phyloP scores from a whole-genome alignment of 2,113 vertebrate genomes.

The Otus sunia region DNA sequence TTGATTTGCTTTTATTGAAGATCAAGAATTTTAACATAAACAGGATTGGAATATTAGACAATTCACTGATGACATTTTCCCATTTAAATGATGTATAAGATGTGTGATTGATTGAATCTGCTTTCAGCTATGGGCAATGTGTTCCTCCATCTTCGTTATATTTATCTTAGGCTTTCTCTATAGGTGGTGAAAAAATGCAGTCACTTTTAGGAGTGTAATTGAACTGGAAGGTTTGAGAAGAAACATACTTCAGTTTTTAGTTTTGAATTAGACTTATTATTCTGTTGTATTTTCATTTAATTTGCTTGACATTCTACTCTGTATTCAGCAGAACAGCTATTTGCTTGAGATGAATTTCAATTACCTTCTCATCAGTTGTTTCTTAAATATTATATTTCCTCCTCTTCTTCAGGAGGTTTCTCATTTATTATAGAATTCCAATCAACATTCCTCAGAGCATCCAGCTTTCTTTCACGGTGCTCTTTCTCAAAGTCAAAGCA shows the following conservation, averaged over 20 bases:
- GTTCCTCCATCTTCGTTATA: neutral
- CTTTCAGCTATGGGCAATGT: neutral
- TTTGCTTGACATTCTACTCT: constrained; percentile 57
- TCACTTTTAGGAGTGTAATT: neutral
- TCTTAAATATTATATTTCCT: constrained; percentile 68
- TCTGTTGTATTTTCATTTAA: constrained; percentile 51
- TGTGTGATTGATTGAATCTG: neutral
- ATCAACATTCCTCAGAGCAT: constrained; percentile 63
- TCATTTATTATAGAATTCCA: constrained; percentile 71
- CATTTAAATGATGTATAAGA: neutral
- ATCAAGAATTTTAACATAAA: constrained; percentile 24
- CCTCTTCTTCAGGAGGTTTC: constrained; percentile 47
- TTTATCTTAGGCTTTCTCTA: neutral
- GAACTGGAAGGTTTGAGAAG: neutral
- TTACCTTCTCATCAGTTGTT: constrained; percentile 59
- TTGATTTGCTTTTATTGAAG: constrained; percentile 10
- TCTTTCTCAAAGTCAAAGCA: constrained; percentile 60
- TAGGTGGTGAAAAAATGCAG: neutral
- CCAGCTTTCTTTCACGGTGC: constrained; percentile 34
- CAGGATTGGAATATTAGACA: neutral
- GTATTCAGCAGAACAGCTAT: constrained; percentile 55
- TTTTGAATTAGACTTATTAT: constrained; percentile 34
- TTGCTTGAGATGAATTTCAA: constrained; percentile 70
- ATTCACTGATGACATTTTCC: neutral
- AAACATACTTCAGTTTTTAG: constrained; percentile 5